These are phyloP conservation scores for Ptiloglossa arizonensis DNA, from an alignment of 1,140 invertebrate species.

Conservation along the genomic window DNA sequence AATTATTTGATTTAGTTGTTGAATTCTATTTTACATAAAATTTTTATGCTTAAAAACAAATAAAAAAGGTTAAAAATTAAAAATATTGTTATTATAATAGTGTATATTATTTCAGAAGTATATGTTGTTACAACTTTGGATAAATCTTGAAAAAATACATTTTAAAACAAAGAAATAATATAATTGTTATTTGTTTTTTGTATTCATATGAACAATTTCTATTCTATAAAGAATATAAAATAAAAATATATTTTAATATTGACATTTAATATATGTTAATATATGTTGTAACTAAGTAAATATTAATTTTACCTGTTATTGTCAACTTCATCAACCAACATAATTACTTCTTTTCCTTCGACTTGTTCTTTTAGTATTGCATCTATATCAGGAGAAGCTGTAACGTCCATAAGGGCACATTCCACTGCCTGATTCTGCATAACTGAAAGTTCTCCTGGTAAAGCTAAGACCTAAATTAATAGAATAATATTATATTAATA, in stretches of 20 bases:
- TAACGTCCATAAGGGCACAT: constrained; percentile 74
- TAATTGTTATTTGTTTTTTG: background rate
- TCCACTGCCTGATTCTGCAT: constrained; percentile 84
- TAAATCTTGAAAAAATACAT: too few species aligned
- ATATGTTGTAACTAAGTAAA: too few species aligned
- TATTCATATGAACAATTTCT: background rate
- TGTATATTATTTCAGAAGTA: too few species aligned
- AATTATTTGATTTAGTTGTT: too few species aligned
- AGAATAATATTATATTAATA: constrained; percentile 45
- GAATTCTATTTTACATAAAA: too few species aligned
- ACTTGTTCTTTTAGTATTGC: constrained; percentile 63
- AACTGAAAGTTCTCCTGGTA: constrained; percentile 81
- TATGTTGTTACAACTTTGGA: too few species aligned
- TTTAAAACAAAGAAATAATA: too few species aligned
- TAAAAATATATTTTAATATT: constrained; percentile 15
- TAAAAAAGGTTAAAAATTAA: too few species aligned
- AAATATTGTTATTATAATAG: too few species aligned
- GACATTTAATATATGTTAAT: too few species aligned
- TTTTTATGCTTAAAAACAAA: too few species aligned
- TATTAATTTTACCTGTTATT: constrained; percentile 81
- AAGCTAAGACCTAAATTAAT: constrained; percentile 79
- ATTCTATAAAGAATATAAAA: constrained; percentile 24
- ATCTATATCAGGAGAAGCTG: constrained; percentile 50
- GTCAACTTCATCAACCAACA: constrained; percentile 83
- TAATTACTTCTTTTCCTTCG: constrained; percentile 77